Conservation (phyloP, 2,113 vertebrate species). For the Cyphomyrus discorhynchus region DNA sequence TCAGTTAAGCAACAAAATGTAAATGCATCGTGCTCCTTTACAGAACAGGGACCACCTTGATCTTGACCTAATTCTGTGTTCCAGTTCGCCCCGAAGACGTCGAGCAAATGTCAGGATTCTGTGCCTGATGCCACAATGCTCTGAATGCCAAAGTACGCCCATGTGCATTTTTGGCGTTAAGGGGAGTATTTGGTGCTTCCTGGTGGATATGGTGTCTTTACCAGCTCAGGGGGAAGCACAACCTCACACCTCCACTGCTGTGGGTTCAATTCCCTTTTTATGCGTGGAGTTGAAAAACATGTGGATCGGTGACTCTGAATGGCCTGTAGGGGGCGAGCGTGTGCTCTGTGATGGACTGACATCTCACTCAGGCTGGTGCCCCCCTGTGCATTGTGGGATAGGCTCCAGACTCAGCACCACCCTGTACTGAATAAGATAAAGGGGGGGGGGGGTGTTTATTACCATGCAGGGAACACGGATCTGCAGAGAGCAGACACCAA, state of each 20-base stretch:
- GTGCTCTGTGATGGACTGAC: background rate
- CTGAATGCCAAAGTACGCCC: background rate
- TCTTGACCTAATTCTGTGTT: constrained; percentile 1
- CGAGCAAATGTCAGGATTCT: background rate
- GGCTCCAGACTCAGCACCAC: background rate
- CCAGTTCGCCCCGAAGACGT: background rate
- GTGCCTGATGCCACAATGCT: background rate
- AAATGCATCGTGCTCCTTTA: background rate
- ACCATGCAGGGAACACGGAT: background rate
- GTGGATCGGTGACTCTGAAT: background rate
- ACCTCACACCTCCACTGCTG: background rate
- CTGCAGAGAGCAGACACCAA: background rate
- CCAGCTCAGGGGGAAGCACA: background rate
- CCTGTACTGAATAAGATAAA: background rate
- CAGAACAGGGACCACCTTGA: background rate
- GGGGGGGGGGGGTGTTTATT: background rate
- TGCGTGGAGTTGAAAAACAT: background rate
- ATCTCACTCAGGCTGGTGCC: background rate
- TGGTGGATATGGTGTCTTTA: background rate
- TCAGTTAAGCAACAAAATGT: background rate
- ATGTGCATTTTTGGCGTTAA: background rate
- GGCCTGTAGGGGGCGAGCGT: too few species aligned
- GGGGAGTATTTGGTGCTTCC: background rate
- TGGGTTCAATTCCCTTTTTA: background rate
- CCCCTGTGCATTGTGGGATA: background rate